These are phyloP conservation scores for Bucorvus abyssinicus DNA, from an alignment of 2,797 vertebrate species.

Conservation along the genomic window DNA sequence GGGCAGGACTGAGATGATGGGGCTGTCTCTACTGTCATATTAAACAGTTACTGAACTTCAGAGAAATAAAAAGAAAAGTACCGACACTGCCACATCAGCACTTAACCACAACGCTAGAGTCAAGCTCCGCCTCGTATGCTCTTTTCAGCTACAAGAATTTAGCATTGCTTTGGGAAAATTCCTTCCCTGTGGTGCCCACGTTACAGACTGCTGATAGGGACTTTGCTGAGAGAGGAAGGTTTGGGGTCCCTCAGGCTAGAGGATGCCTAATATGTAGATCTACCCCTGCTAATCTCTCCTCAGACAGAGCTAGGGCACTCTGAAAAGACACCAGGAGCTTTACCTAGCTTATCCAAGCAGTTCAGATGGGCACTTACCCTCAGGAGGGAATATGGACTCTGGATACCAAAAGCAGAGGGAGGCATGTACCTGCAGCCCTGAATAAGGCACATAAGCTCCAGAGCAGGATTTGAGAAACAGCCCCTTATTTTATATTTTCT, in stretches of 20 bases:
- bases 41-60: neutral
- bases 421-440: neutral
- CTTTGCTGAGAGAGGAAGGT: neutral
- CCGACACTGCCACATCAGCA: neutral
- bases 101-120: neutral
- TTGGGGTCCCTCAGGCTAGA: neutral
- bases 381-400: neutral
- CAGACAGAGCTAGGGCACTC: neutral
- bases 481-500: neutral
- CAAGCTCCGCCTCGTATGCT: neutral
- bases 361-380: neutral
- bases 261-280: neutral
- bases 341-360: neutral
- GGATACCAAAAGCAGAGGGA: neutral
- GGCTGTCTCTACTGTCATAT: neutral
- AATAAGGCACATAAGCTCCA: neutral
- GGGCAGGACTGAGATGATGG: neutral
- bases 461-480: neutral
- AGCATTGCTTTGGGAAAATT: neutral
- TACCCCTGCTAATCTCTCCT: neutral
- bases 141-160: neutral
- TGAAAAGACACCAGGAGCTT: neutral
- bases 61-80: neutral
- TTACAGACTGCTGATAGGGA: accelerated
- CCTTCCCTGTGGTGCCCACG: neutral